Evolutionary conservation across 2,888 invertebrate genomes (phyloP), one percentile per base, ranked within the genome.

Genomic region (Lasius fuliginosus): DNA sequence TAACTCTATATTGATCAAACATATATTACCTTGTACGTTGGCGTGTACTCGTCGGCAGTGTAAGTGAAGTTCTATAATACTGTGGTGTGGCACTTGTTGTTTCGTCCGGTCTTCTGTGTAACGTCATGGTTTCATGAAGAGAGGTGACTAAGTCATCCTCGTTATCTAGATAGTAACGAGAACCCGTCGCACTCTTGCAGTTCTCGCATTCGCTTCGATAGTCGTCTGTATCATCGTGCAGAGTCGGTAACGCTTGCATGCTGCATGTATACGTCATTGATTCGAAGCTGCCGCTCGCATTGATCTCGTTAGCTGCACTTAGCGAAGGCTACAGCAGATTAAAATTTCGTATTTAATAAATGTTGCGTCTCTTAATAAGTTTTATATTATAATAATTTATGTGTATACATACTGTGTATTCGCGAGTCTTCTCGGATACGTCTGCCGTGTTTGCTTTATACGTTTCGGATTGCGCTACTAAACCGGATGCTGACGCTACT

Each of bases 161-260:
- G 91, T 96, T 96, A 87, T 95, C 95, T 88, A 96, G 95, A 93
- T 96, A 96, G 92, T 96, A 96, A 87, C 97, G 96, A 88, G 97
- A 97, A 89, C 97, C 97, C 90, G 96, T 97, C 6, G 97, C 97
- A 73, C 97, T 97, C 95, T 98, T 98, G 95, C 98, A 98, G 95
- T 98, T 98, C 95, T 98, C 98, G 95, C 98, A 98, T 95, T 98
- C 98, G 95, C 97, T 97, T 90, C 98, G 96, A 94, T 97, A 97
- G 94, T 97, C 97, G 93, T 97, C 97, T 71, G 96, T 96, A 79
- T 96, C 96, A 87, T 95, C 95, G 88, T 94, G 95, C 74, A 94
- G 88, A 68, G 94, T 94, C 82, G 94, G 94, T 85, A 94, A 95
- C 94, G 88, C 94, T 89, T 94, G 94, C 91, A 94, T 92, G 69